These are phyloP conservation scores for Macropodus opercularis DNA, from an alignment of 2,797 vertebrate species.

Conservation along the genomic window DNA sequence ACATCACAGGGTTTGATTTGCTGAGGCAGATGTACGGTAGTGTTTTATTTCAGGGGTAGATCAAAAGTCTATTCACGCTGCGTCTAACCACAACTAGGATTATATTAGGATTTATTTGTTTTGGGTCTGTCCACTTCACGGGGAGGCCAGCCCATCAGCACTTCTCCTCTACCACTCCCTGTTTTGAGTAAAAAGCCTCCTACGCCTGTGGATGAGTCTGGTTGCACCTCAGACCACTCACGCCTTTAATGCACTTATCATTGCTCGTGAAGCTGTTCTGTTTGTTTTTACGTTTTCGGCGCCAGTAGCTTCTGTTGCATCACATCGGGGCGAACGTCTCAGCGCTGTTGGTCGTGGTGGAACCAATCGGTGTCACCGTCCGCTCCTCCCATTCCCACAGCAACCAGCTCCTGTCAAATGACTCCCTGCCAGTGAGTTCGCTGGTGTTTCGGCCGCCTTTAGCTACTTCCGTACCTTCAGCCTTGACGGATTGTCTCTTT, in stretches of 20 bases:
- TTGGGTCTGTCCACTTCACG: conserved; percentile 63
- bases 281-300: conserved; percentile 24
- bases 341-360: conserved; percentile 36
- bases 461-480: conserved; percentile 33
- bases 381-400: conserved; percentile 43
- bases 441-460: conserved; percentile 43
- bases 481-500: conserved; percentile 42
- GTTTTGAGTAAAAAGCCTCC: conserved; percentile 54
- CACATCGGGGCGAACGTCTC: conserved; percentile 5
- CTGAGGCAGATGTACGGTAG: conserved; percentile 72
- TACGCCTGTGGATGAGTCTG: conserved; percentile 41
- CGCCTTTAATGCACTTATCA: conserved; percentile 27
- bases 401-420: conserved; percentile 44
- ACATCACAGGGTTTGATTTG: conserved; percentile 59
- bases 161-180: conserved; percentile 61
- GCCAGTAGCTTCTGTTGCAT: conserved; percentile 27
- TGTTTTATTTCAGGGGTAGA: conserved; percentile 76
- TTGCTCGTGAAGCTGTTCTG: conserved; percentile 26
- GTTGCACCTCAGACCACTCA: conserved; percentile 45
- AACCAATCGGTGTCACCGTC: conserved; percentile 40
- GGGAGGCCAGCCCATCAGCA: conserved; percentile 61
- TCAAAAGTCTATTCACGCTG: conserved; percentile 76
- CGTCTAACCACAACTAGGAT: conserved; percentile 68
- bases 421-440: conserved; percentile 46
- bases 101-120: conserved; percentile 77